These are phyloP conservation scores for Sapayoa aenigma DNA, from an alignment of 2,113 vertebrate species.

Conservation along the genomic window DNA sequence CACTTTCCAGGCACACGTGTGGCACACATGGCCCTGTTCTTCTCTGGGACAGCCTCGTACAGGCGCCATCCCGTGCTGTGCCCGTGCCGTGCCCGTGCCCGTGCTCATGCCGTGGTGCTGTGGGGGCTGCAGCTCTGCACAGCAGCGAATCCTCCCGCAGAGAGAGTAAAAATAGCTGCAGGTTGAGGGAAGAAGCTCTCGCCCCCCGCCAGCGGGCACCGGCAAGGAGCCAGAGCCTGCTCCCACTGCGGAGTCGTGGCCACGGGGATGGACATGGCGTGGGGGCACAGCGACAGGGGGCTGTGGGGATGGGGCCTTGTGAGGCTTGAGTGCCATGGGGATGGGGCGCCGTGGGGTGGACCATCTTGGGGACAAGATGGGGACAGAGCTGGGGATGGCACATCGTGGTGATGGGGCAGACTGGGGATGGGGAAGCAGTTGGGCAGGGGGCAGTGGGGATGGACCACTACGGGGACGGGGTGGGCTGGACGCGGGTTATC, in stretches of 20 bases:
- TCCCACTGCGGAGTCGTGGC: not conserved
- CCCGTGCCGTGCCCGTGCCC: not conserved
- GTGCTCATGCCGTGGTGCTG: not conserved
- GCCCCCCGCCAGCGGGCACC: constrained; percentile 38
- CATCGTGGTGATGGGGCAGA: no score
- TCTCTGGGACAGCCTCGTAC: not conserved
- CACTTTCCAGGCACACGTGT: not conserved
- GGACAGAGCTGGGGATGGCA: no score
- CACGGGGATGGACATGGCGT: not conserved
- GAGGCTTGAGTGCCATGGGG: no score
- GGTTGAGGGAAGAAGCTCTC: constrained; percentile 68
- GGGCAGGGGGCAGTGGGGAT: no score
- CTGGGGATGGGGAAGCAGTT: no score
- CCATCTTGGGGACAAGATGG: no score
- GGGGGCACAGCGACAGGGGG: not conserved
- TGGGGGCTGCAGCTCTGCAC: constrained; percentile 40
- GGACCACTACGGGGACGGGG: no score
- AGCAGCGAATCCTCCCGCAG: constrained; percentile 37
- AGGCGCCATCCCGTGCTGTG: not conserved
- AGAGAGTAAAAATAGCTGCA: constrained; percentile 75
- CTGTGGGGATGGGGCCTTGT: not conserved
- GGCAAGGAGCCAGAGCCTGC: not conserved
- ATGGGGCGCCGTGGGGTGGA: no score
- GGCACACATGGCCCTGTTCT: not conserved
- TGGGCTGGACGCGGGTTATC: no score